Evolutionary conservation across 2,113 vertebrate species (phyloP).

Genomic region (Colossoma macropomum): DNA sequence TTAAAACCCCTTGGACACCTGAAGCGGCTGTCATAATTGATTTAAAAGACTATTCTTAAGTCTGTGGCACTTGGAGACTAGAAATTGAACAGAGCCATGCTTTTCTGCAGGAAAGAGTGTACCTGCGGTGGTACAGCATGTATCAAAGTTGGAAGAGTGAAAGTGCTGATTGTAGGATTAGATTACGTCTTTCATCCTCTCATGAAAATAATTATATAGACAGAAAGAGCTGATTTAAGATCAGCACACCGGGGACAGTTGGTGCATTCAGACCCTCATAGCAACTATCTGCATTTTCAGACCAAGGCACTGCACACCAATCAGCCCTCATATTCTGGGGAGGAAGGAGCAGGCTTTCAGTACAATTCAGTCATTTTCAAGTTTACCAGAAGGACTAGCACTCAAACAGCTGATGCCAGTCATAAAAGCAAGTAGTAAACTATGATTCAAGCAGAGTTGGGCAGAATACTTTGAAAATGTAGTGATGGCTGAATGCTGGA

Average conservation of each 20-base stretch:
- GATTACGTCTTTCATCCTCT: background rate
- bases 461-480: no score
- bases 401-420: no score
- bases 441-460: no score
- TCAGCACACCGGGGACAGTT: background rate
- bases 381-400: no score
- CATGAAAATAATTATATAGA: background rate
- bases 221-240: background rate
- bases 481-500: no score
- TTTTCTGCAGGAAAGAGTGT: background rate
- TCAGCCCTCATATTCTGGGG: background rate
- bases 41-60: slow-evolving; percentile 32
- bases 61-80: background rate
- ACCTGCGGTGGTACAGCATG: background rate
- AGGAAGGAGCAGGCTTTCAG: no score
- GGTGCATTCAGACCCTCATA: background rate
- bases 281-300: background rate
- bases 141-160: background rate
- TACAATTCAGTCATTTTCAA: no score
- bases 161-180: slow-evolving; percentile 12
- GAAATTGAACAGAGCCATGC: slow-evolving; percentile 6
- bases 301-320: background rate
- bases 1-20: slow-evolving; percentile 38
- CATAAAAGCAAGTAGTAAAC: no score
- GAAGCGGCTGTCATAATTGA: slow-evolving; percentile 37